Evolutionary conservation across 2,888 invertebrate genomes (phyloP), one percentile per base, ranked within the genome.

Genomic region (Acleris literana): DNA sequence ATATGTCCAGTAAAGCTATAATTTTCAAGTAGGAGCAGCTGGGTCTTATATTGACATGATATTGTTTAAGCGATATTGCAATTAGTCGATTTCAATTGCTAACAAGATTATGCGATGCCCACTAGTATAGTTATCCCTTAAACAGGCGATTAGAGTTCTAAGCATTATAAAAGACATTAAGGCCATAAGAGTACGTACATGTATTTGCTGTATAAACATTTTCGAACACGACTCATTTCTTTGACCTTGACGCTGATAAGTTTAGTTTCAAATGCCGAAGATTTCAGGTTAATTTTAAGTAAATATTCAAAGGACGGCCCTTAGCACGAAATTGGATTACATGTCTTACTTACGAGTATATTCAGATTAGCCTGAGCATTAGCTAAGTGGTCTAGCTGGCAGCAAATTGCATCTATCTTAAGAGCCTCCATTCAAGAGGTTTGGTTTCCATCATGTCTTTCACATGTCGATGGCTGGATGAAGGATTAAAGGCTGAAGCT

Each of bases 261-360:
- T 13, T 11, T 44, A 44, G n/a, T n/a, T 46, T 17, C 6, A 46
- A 46, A 16, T 46, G 17, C 17, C 16, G 17, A 16, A 53, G 9
- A 53, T 29, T 84, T 84, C 85, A 75, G 74, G 74, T 79, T 72
- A 79, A 75, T 77, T 39, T 39, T 39, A 29, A 29, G 9, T n/a
- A 33, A 39, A 44, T 13, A 22, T 56, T 44, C n/a, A 22, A 44
- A 56, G 44, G 43, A n/a, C 56, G 13, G 20, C 17, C 49, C 20
- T 20, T 17, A 17, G 13, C 20, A 20, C 20, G 18, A 17, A 49
- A 49, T 49, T 29, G 17, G 13, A 56, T 65, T 60, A 60, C 29
- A 44, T 51, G 55, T 65, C 39, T 39, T 39, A n/a, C n/a, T n/a
- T n/a, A n/a, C n/a, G n/a, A n/a, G n/a, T n/a, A 64, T 59, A 65